phyloP scores from a whole-genome alignment of 2,888 invertebrate species.

The Ophion ellenae region DNA sequence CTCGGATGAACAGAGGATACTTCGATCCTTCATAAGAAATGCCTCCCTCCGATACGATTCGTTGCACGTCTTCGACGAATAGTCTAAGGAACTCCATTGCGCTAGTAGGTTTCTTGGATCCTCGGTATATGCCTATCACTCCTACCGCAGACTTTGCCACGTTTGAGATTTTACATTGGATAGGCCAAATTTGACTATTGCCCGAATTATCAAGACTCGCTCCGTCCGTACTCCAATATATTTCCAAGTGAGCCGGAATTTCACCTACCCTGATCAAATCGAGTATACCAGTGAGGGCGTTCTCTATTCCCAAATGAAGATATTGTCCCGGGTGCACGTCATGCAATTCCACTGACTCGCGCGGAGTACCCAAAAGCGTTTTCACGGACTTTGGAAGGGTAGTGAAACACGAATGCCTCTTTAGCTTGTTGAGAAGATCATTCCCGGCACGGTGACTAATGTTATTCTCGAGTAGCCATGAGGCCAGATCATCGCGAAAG shows the following conservation, averaged over 20 bases:
- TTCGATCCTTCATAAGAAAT: slow-evolving; percentile 21
- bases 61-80: slow-evolving; percentile 3
- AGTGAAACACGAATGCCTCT: slow-evolving; percentile 29
- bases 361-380: slow-evolving; percentile 22
- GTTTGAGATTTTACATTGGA: slow-evolving; percentile 53
- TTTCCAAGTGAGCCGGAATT: slow-evolving; percentile 22
- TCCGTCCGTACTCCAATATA: slow-evolving; percentile 31
- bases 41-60: slow-evolving; percentile 38
- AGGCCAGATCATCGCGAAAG: slow-evolving; percentile 21
- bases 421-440: slow-evolving; percentile 27
- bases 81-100: slow-evolving; percentile 10
- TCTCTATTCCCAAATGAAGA: slow-evolving; percentile 37
- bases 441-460: slow-evolving; percentile 28
- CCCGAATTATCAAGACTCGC: slow-evolving; percentile 13
- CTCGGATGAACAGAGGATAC: slow-evolving; percentile 18
- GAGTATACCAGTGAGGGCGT: not conserved
- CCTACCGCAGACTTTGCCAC: slow-evolving; percentile 41
- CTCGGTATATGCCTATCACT: slow-evolving; percentile 63
- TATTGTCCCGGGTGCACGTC: slow-evolving; percentile 27
- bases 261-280: not conserved
- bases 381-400: slow-evolving; percentile 18
- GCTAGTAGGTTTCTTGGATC: slow-evolving; percentile 40
- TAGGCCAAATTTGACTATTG: slow-evolving; percentile 60
- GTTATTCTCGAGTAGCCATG: slow-evolving; percentile 18
- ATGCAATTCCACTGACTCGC: no score